Evolutionary conservation across 2,797 vertebrate species (phyloP).

Genomic region (Eidolon dupreanum): DNA sequence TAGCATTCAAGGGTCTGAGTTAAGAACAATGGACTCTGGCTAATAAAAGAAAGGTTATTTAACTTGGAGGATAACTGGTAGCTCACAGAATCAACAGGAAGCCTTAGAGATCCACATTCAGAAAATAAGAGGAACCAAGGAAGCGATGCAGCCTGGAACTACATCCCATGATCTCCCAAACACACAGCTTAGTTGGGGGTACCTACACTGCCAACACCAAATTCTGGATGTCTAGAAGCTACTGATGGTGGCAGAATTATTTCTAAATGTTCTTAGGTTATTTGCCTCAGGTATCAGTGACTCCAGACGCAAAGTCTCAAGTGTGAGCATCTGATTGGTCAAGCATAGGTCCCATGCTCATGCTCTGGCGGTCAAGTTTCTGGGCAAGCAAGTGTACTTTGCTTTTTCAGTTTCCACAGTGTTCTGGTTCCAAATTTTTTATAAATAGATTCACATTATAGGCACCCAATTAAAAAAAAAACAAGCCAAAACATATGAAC

Average conservation of each 20-base stretch:
- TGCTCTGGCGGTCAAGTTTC: neutral
- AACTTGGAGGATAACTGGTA: constrained; percentile 5
- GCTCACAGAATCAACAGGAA: constrained; percentile 41
- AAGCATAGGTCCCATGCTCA: neutral
- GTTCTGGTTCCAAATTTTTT: neutral
- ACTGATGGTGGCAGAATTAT: neutral
- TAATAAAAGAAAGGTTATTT: constrained; percentile 38
- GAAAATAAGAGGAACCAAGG: constrained; percentile 34
- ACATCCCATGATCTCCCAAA: neutral
- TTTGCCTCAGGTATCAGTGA: neutral
- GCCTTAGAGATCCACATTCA: constrained; percentile 17
- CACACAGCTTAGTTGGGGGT: constrained; percentile 18
- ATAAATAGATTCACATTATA: neutral
- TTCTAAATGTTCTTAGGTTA: constrained; percentile 42
- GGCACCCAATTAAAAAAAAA: neutral
- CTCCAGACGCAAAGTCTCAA: constrained; percentile 21
- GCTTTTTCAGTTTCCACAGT: neutral
- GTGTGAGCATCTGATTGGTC: neutral
- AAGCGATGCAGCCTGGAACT: constrained; percentile 12
- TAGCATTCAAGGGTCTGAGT: neutral
- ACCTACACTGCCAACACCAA: neutral
- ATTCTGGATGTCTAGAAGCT: constrained; percentile 27
- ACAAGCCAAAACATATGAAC: neutral
- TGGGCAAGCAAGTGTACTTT: neutral
- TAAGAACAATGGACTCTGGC: neutral